These are phyloP conservation scores for Mesoligia furuncula DNA, from an alignment of 2,888 invertebrate genomes.

Conservation along the genomic window DNA sequence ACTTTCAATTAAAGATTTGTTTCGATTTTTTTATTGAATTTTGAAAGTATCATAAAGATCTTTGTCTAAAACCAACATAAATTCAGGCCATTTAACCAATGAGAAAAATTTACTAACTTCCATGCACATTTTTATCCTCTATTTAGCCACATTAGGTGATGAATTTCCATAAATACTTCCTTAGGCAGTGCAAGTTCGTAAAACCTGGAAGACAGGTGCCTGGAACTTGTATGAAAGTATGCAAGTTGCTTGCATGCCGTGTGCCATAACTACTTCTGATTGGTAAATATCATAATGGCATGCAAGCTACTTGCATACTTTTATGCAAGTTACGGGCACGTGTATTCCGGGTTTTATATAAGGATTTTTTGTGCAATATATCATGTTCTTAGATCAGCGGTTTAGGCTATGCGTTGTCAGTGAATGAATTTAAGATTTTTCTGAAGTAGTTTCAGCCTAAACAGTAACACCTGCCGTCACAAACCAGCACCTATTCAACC, in stretches of 20 bases:
- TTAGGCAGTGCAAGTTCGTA: not conserved
- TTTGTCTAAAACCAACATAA: not conserved
- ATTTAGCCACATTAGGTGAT: not conserved
- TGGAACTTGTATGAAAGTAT: not conserved
- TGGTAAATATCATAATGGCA: too few relatives aligned
- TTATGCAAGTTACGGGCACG: too few relatives aligned
- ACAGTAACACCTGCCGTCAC: too few relatives aligned
- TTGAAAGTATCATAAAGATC: not conserved
- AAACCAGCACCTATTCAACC: too few relatives aligned
- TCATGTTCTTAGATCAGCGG: too few relatives aligned
- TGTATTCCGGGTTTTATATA: too few relatives aligned
- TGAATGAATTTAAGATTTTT: too few relatives aligned
- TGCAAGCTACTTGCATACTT: too few relatives aligned
- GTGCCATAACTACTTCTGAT: too few relatives aligned
- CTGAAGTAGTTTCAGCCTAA: too few relatives aligned
- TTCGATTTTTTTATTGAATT: not conserved
- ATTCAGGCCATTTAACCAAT: not conserved
- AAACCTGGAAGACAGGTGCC: not conserved
- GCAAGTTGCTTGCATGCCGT: not conserved
- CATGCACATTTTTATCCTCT: not conserved
- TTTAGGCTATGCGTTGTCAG: too few relatives aligned
- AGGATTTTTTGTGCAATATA: too few relatives aligned
- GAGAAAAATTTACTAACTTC: not conserved
- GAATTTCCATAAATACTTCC: not conserved
- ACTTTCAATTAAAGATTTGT: conserved; percentile 1